Conservation (phyloP, 2,888 invertebrate genomes). For the Acheta domesticus region DNA sequence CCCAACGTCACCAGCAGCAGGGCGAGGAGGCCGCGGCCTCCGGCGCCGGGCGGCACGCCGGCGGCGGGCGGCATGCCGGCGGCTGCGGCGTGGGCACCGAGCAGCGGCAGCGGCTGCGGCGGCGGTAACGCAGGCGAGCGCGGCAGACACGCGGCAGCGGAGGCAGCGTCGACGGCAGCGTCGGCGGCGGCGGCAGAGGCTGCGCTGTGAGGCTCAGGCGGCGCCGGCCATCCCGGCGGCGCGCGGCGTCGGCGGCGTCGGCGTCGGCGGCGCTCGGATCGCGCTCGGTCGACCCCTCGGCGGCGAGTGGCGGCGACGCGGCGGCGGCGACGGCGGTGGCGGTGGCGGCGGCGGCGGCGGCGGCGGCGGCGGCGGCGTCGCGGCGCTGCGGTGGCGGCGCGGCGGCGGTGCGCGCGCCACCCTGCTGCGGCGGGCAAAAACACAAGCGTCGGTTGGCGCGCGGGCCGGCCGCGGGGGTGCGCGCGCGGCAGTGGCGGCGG, state of each 20-base stretch:
- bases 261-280: neutral
- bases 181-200: neutral
- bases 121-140: neutral
- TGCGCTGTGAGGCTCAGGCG: neutral
- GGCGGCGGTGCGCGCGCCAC: slow-evolving; percentile 32
- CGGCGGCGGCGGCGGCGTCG: slow-evolving; percentile 27
- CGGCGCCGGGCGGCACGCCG: slow-evolving; percentile 27
- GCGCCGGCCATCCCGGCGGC: neutral
- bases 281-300: neutral
- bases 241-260: neutral
- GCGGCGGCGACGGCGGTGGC: neutral
- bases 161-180: too few relatives aligned
- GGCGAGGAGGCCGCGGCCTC: slow-evolving; percentile 23
- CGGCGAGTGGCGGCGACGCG: slow-evolving; percentile 3
- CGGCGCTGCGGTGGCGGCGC: slow-evolving; percentile 28
- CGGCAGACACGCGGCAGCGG: neutral
- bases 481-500: neutral
- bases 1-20: slow-evolving; percentile 27
- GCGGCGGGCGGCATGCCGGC: slow-evolving; percentile 28
- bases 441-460: slow-evolving; percentile 19
- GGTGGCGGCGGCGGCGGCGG: slow-evolving; percentile 22
- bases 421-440: slow-evolving; percentile 33
- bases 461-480: neutral
- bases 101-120: neutral
- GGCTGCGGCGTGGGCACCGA: neutral